These are phyloP conservation scores for Capromys pilorides DNA, from an alignment of 2,797 vertebrate species.

Conservation along the genomic window DNA sequence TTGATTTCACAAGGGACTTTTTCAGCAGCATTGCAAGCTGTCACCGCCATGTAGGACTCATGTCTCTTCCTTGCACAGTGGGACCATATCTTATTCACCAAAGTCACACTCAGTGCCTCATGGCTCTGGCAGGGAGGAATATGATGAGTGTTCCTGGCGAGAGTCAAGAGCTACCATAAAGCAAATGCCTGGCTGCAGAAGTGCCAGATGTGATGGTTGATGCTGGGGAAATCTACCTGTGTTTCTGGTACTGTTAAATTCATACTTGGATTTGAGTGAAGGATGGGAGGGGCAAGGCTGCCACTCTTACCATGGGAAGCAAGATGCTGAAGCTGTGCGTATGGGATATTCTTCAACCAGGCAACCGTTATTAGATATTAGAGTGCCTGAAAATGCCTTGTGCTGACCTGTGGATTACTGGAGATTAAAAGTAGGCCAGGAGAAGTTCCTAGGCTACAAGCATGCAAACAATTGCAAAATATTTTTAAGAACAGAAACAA, in stretches of 20 bases:
- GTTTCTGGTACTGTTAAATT: background rate
- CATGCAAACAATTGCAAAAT: background rate
- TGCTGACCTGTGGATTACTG: background rate
- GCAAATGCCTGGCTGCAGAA: background rate
- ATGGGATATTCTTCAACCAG: background rate
- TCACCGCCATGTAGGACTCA: background rate
- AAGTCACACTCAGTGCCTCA: background rate
- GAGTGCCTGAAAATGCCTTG: background rate
- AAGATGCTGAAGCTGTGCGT: background rate
- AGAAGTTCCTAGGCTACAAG: background rate
- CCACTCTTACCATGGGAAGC: background rate
- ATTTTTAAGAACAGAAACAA: constrained; percentile 20
- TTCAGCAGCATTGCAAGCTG: background rate
- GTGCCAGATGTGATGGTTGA: background rate
- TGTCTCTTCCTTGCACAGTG: background rate
- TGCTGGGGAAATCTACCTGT: background rate
- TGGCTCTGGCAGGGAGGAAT: background rate
- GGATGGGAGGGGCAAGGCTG: background rate
- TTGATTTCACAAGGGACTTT: background rate
- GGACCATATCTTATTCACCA: background rate
- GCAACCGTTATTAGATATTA: background rate
- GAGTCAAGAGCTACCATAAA: background rate
- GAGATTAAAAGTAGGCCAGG: background rate
- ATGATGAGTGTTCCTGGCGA: background rate
- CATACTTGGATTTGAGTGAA: background rate